These are phyloP conservation scores for Falco peregrinus DNA, from an alignment of 2,797 vertebrate genomes.

Conservation along the genomic window DNA sequence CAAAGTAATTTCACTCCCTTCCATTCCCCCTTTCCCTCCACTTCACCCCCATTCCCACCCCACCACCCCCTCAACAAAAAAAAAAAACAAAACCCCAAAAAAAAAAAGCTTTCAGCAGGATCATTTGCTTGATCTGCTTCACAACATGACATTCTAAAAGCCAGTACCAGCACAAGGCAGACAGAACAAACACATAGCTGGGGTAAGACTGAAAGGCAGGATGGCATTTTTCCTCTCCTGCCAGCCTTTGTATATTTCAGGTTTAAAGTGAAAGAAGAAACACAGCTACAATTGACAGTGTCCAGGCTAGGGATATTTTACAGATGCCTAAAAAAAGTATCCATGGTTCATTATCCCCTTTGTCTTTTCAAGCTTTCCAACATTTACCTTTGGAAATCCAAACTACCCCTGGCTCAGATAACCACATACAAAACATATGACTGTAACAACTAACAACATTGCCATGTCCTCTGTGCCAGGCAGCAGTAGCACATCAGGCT, in stretches of 20 bases:
- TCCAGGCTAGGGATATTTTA: background rate
- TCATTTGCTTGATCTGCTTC: conserved; percentile 5
- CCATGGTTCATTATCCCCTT: background rate
- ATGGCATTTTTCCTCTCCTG: background rate
- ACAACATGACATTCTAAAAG: background rate
- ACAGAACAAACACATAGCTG: background rate
- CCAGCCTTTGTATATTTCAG: background rate
- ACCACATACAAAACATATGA: background rate
- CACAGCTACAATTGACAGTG: background rate
- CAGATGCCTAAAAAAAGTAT: background rate
- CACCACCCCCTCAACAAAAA: too few relatives aligned
- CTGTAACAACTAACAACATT: background rate
- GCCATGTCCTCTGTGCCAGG: background rate
- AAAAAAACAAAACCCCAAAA: background rate
- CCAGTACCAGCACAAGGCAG: background rate
- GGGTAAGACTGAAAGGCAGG: background rate
- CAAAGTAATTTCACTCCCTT: conserved; percentile 29
- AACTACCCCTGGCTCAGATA: background rate
- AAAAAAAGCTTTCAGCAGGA: background rate
- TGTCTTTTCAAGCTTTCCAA: background rate
- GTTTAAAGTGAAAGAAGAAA: background rate
- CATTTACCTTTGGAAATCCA: background rate
- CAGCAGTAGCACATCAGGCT: background rate
- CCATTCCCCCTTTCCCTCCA: background rate
- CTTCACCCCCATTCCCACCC: too few relatives aligned